Percentiles rank a stretch among this genome's conserved stretches.
These are phyloP conservation scores for Apomyelois bistriatella DNA, from an alignment of 2,888 invertebrate species.

Conservation along the genomic window DNA sequence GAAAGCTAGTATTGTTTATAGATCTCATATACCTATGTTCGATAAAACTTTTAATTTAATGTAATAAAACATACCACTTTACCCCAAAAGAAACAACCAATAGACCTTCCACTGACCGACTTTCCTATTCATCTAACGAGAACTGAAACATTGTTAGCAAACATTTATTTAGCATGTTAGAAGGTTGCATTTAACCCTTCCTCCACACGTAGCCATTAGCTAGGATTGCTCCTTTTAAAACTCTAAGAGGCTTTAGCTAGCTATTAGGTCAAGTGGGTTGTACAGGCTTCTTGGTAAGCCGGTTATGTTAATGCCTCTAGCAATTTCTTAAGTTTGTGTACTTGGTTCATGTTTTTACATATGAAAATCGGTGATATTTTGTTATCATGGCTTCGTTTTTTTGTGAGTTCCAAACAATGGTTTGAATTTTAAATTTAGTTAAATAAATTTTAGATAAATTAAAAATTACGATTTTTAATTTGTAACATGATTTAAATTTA, in stretches of 20 bases:
- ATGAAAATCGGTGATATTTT: too few species aligned
- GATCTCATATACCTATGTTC: too few species aligned
- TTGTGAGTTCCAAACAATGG: too few species aligned
- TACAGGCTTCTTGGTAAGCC: conserved; percentile 59
- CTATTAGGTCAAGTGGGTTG: conserved; percentile 61
- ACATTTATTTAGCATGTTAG: background rate
- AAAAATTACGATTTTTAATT: too few species aligned
- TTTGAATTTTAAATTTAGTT: too few species aligned
- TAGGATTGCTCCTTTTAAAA: conserved; percentile 36
- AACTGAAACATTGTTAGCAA: background rate
- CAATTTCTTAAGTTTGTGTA: background rate
- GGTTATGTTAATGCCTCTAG: conserved; percentile 51
- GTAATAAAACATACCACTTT: background rate
- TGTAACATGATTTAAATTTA: too few species aligned
- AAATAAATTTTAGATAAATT: too few species aligned
- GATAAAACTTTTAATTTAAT: too few species aligned
- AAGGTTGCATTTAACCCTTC: conserved; percentile 17
- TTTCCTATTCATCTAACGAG: background rate
- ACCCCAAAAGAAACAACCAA: background rate
- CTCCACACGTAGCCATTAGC: conserved; percentile 21
- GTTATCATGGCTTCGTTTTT: too few species aligned
- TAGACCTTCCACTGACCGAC: background rate
- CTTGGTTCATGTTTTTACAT: background rate
- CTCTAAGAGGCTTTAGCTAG: conserved; percentile 53
- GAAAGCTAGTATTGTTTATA: too few species aligned